phyloP scores from a whole-genome alignment of 2,888 invertebrate species.

The Mimumesa dahlbomi region DNA sequence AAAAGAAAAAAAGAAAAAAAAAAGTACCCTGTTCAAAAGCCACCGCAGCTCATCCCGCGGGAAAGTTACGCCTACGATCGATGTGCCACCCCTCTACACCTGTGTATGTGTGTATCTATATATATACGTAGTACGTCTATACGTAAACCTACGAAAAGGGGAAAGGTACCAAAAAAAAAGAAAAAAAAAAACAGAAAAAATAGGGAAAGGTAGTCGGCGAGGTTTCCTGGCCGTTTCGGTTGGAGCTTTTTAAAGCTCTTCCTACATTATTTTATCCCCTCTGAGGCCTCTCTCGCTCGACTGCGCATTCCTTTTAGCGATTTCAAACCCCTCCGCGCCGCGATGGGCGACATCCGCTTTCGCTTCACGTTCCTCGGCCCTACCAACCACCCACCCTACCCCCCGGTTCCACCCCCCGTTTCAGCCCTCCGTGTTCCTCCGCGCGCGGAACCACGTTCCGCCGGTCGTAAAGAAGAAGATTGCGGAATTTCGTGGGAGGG shows the following conservation, averaged over 20 bases:
- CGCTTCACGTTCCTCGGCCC: slow-evolving; percentile 68
- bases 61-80: not conserved
- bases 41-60: not conserved
- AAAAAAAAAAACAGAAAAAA: slow-evolving; percentile 22
- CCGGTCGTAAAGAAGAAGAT: slow-evolving; percentile 15
- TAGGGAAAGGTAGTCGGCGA: slow-evolving; percentile 22
- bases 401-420: no score
- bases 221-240: slow-evolving; percentile 49
- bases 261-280: slow-evolving; percentile 69
- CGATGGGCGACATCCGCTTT: slow-evolving; percentile 66
- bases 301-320: slow-evolving; percentile 79
- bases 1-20: no score
- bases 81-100: no score
- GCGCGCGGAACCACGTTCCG: not conserved
- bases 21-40: no score
- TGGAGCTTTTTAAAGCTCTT: slow-evolving; percentile 67
- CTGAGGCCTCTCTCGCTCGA: slow-evolving; percentile 72
- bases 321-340: slow-evolving; percentile 66
- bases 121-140: no score
- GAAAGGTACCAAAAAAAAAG: slow-evolving; percentile 8
- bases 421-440: slow-evolving; percentile 38
- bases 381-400: no score
- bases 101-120: no score
- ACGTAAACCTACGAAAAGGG: no score
- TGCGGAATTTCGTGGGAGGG: slow-evolving; percentile 25